Evolutionary conservation across 1,140 invertebrate genomes (phyloP), one percentile per base, ranked within the genome.

Genomic region (Lordiphosa collinella): DNA sequence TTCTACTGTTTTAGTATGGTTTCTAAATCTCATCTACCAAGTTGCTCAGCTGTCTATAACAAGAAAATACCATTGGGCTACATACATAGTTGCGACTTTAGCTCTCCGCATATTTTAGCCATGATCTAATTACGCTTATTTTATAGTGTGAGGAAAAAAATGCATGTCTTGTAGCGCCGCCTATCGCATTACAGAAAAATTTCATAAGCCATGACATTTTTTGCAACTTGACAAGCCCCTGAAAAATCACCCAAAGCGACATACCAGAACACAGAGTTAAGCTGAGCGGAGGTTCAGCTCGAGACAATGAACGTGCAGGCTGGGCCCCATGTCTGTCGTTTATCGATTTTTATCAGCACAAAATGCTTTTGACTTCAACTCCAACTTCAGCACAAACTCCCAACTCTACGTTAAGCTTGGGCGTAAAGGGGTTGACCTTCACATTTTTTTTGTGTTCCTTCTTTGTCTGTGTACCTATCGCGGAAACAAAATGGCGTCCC

Each of bases 341-440:
- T 80, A 82, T 80, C 57, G 75, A 80, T 80, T 80, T 78, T 80
- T 79, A 80, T 74, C 65, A 54, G 55, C 51, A 38, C 31, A 67
- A 59, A 68, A 65, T 60, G 40, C 56, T 70, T 63, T 49, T 66
- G 76, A 65, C 57, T 82, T 75, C 60, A 65, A 78, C 56, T 68
- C 53, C 50, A 74, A 48, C 56, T 68, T 53, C 50, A 74, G 41
- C 48, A 18, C 52, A 63, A 49, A 56, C 40, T 58, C 29, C 58
- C 29, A 44, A 48, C 51, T 25, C 40, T 29, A 29, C 25, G 25
- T 22, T 22, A 5, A 50, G 16, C 40, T 44, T 22, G 40, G 22
- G 34, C 35, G 47, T 34, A 74, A 82, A 80, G 70, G 75, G 75
- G 75, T 80, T 82, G 75, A 80, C 75, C 75, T 80, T 80, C 75